A percentile compares a stretch with the other conserved stretches of the same genome.
These are phyloP conservation scores for Eremobia ochroleuca DNA, from an alignment of 2,888 invertebrate species.

Conservation along the genomic window DNA sequence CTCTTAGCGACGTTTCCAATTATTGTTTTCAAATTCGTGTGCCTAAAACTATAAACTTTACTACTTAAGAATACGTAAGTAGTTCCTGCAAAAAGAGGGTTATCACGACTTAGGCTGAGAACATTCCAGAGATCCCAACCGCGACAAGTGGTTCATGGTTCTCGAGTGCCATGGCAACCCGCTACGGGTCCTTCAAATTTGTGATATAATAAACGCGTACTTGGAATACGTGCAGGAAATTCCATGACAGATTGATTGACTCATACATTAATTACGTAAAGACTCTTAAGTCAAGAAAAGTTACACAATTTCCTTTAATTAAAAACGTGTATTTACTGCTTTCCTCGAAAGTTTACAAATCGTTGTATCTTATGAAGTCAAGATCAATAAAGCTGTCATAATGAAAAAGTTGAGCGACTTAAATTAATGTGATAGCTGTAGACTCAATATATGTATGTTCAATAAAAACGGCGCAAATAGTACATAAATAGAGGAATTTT, in stretches of 20 bases:
- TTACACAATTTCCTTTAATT: conserved; percentile 46
- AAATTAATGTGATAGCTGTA: conserved; percentile 12
- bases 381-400: conserved; percentile 41
- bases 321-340: conserved; percentile 34
- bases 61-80: conserved; percentile 24
- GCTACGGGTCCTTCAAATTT: conserved; percentile 28
- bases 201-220: conserved; percentile 31
- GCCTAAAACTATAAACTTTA: conserved; percentile 11
- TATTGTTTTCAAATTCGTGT: conserved; percentile 4
- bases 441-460: conserved; percentile 18
- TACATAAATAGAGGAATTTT: conserved; percentile 32
- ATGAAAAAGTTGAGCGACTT: conserved; percentile 8
- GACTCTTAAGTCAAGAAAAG: conserved; percentile 40
- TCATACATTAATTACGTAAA: conserved; percentile 50
- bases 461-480: conserved; percentile 38
- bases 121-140: conserved; percentile 41
- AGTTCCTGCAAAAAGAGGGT: conserved; percentile 17
- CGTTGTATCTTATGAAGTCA: conserved; percentile 23
- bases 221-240: conserved; percentile 9
- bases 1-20: neutral
- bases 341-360: conserved; percentile 38
- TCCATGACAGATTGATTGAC: conserved; percentile 46
- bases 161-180: conserved; percentile 41
- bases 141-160: conserved; percentile 42
- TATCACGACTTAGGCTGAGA: conserved; percentile 7